A percentile compares a stretch with the other conserved stretches of the same genome.
Evolutionary conservation across 1,140 invertebrate species (phyloP).

Genomic region (Drosophila navojoa): DNA sequence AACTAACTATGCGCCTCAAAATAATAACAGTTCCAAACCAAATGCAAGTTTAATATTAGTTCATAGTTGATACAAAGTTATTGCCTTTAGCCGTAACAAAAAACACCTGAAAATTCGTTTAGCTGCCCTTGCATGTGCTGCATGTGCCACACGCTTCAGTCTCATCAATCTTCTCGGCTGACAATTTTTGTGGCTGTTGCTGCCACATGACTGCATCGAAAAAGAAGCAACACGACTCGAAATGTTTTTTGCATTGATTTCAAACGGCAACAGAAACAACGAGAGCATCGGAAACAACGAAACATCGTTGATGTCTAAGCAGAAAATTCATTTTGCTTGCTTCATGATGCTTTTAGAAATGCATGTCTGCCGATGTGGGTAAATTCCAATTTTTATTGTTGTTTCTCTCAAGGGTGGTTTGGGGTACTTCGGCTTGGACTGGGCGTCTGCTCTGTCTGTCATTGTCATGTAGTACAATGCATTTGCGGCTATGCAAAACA

Average conservation of each 20-base stretch:
- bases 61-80: no score
- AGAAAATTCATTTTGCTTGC: constrained; percentile 64
- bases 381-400: neutral
- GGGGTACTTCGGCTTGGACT: neutral
- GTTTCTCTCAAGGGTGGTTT: neutral
- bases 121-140: constrained; percentile 15
- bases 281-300: constrained; percentile 1
- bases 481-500: constrained; percentile 46
- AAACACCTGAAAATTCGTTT: neutral
- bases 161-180: constrained; percentile 72
- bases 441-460: constrained; percentile 4
- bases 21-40: no score
- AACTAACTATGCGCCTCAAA: no score
- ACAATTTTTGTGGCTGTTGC: constrained; percentile 54
- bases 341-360: constrained; percentile 12
- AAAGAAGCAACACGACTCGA: constrained; percentile 27
- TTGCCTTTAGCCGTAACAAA: no score
- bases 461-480: constrained; percentile 51
- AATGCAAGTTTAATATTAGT: no score
- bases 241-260: constrained; percentile 50
- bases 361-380: neutral
- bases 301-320: constrained; percentile 40
- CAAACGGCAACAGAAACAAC: constrained; percentile 13
- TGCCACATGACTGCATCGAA: constrained; percentile 50
- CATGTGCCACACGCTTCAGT: constrained; percentile 44